phyloP scores from a whole-genome alignment of 2,888 invertebrate species.

The Palloptera scutellata region DNA sequence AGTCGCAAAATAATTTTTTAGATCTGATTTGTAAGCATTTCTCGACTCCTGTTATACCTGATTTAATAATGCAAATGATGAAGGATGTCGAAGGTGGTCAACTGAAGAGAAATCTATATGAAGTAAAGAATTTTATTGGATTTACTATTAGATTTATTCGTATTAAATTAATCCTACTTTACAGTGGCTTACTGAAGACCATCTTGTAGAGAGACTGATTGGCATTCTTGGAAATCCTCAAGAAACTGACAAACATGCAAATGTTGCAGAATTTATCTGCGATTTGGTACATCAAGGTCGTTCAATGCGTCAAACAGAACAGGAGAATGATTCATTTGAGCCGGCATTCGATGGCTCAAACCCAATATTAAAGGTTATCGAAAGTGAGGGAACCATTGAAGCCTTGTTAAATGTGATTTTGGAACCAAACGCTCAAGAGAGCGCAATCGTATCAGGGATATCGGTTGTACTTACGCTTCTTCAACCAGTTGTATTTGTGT shows the following conservation, averaged over 20 bases:
- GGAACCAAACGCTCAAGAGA: conserved; percentile 71
- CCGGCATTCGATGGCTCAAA: conserved; percentile 65
- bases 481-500: conserved; percentile 58
- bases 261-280: conserved; percentile 87
- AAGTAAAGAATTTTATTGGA: conserved; percentile 65
- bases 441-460: conserved; percentile 81
- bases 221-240: conserved; percentile 70
- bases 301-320: conserved; percentile 67
- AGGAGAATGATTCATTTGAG: conserved; percentile 66
- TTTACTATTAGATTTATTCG: background rate
- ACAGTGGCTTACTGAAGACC: conserved; percentile 91
- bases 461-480: conserved; percentile 79
- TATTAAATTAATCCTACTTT: conserved; percentile 25
- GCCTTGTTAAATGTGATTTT: conserved; percentile 80
- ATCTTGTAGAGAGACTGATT: conserved; percentile 83
- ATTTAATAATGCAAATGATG: conserved; percentile 86
- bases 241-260: conserved; percentile 81
- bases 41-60: conserved; percentile 93
- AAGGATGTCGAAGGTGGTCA: conserved; percentile 81
- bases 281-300: conserved; percentile 80
- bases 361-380: conserved; percentile 76
- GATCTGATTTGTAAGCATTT: conserved; percentile 87
- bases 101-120: conserved; percentile 74
- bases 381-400: conserved; percentile 72
- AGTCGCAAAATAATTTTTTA: conserved; percentile 85